These are phyloP conservation scores for Phyllotis vaccarum DNA, from an alignment of 2,797 vertebrate genomes.

Conservation along the genomic window DNA sequence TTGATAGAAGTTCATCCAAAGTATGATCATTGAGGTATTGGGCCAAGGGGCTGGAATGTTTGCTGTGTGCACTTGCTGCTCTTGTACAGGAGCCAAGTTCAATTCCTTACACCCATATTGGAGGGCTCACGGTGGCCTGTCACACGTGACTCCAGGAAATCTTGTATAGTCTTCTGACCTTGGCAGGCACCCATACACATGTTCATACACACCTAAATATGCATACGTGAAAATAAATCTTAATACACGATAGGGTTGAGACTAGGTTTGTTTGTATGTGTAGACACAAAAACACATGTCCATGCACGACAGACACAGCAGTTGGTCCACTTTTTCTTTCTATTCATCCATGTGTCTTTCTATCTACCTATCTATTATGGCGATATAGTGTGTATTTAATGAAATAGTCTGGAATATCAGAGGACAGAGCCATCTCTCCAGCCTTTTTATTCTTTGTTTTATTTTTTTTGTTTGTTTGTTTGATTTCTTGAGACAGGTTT, in stretches of 20 bases:
- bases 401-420: too few species aligned
- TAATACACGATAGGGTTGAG: neutral
- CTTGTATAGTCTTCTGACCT: neutral
- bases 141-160: neutral
- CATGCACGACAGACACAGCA: neutral
- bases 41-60: neutral
- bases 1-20: slow-evolving; percentile 6
- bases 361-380: too few species aligned
- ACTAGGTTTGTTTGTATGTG: slow-evolving; percentile 12
- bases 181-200: neutral
- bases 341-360: neutral
- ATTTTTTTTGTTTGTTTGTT: too few species aligned
- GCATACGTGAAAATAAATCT: neutral
- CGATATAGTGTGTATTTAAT: too few species aligned
- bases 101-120: neutral
- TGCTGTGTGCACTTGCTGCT: neutral
- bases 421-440: too few species aligned
- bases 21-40: neutral
- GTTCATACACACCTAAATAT: neutral
- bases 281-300: neutral
- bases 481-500: too few species aligned
- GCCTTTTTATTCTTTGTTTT: too few species aligned
- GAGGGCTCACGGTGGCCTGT: neutral
- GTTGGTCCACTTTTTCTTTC: neutral
- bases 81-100: neutral